Base-by-base conservation (phyloP, 2,113 vertebrate genomes). In the Thomomys bottae region DNA sequence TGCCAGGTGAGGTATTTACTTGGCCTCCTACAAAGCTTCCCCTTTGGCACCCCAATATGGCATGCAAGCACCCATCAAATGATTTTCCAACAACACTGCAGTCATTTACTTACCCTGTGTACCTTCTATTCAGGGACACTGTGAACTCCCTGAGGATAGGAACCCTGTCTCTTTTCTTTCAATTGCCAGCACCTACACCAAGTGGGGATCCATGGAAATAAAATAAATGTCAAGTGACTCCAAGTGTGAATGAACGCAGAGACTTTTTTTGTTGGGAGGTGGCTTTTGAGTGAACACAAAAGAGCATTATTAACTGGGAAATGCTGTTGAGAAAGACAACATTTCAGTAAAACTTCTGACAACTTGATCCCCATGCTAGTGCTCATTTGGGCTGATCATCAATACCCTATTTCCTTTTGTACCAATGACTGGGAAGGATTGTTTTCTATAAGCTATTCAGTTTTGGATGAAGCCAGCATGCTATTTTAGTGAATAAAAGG, bases 261-360 rank as follows among this genome's bases (percentile, higher is more conserved):
- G 7, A 30, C 32, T 30, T 89, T 70, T 70, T 64, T 85, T 73
- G 49, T 78, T 38, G 36, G 49, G 64, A 68, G 36, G 42, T 30
- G 49, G 34, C n/a, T 94, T 93, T 75, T 66, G 40, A 79, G 66
- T 72, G 84, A 73, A 89, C 26, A 73, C 18, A 49, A 75, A 61
- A 71, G 45, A 90, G 61, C 79, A 88, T 66, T 92, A 78, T 67
- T 77, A 83, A 82, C 34, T 88, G 80, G 94, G 70, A 85, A 92
- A 70, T 63, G 38, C 76, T 17, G 30, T 15, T 61, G 63, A 40
- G 45, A 93, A 32, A 36, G 49, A 40, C 12, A 89, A 40, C 17
- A 89, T 34, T 32, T 87, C 20, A 72, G 78, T 68, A 36, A 88
- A 88, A 89, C 18, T 32, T 23, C 18, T 75, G 75, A 87, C 5